Base-by-base conservation (phyloP, 1,140 invertebrate species). In the Ceratosolen solmsi region DNA sequence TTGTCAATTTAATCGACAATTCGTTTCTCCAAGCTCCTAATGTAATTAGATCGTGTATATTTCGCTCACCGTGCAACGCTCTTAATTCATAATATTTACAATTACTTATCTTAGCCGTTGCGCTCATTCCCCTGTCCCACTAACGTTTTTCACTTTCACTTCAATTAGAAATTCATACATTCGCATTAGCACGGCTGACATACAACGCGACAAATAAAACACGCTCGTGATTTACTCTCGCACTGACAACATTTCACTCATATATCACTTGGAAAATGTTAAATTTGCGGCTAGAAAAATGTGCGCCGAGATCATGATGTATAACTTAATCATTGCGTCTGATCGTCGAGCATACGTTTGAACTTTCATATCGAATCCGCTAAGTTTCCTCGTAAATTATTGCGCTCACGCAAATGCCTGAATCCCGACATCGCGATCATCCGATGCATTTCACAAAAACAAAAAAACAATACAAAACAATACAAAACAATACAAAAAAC, bases 11-110 rank as follows among this genome's bases (percentile, higher is more conserved):
- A 60, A 60, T 60, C 27, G 25, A 9, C n/a, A 30, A 60, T 27
- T 3, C 25, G 3, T 36, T 22, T 36, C 60, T 65, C 30, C 20
- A 17, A 36, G 17, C 60, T 65, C 8, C 36, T 65, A 65, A 65
- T 15, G 15, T 36, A 65, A 65, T 65, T 65, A 65, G 60, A 65
- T 65, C 60, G 9, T 36, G 30, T 65, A 9, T 22, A 27, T 33
- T 36, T 36, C 15, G 36, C 27, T 36, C 1, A 13, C 60, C 60
- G 60, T 65, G 30, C 20, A 65, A 65, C 36, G 33, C 2, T 65
- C 60, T 65, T 65, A 65, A 65, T 65, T 65, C 22, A 65, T 20
- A 65, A 65, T 27, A 36, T n/a, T 65, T 65, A 36, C 33, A 60
- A 60, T 65, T 65, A 65, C 17, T 15, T 17, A 30, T 63, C 25